Evolutionary conservation across 1,140 invertebrate genomes (phyloP), one percentile per base, ranked within the genome.

Genomic region (Macrosteles quadrilineatus): DNA sequence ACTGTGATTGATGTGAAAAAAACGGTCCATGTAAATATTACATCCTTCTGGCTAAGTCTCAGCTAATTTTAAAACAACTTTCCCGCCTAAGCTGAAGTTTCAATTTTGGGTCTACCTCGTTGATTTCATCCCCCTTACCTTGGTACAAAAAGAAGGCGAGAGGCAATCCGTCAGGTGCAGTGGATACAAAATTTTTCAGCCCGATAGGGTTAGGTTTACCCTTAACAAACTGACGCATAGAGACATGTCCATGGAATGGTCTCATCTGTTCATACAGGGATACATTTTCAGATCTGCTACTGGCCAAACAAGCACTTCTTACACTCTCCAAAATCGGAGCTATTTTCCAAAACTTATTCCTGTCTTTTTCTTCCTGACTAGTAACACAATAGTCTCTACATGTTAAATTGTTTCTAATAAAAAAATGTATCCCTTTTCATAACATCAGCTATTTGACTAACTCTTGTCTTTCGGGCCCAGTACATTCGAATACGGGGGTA

Each of bases 201-300:
- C 30, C 47, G 3, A 65, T 67, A 53, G 74, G 75, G 21, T 73
- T 71, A 3, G 74, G 75, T 69, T 73, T 75, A 23, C 71, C 71
- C 45, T 19, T 68, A 14, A 75, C 72, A 71, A 62, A 70, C 43
- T 75, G 73, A 6, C 68, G 1, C 17, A 75, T 59, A 36, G 55
- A 64, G 71, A 70, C 75, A 62, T 69, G 32, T 19, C 67, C 72
- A 27, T 55, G 27, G 53, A 75, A 75, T 2, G 74, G 74, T 29
- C 76, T 76, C 73, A 76, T 75, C 68, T 76, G 72, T 69, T 76
- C 70, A 68, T 75, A 73, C 68, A 76, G 75, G 25, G 64, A 68
- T n/a, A 65, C 68, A 27, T 50, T 23, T 43, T 25, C n/a, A 3
- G 4, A 11, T 31, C 69, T 25, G 11, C 17, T 45, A 29, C 29